These are phyloP conservation scores for Oreochromis grahami DNA, from an alignment of 2,797 vertebrate genomes.

Conservation along the genomic window DNA sequence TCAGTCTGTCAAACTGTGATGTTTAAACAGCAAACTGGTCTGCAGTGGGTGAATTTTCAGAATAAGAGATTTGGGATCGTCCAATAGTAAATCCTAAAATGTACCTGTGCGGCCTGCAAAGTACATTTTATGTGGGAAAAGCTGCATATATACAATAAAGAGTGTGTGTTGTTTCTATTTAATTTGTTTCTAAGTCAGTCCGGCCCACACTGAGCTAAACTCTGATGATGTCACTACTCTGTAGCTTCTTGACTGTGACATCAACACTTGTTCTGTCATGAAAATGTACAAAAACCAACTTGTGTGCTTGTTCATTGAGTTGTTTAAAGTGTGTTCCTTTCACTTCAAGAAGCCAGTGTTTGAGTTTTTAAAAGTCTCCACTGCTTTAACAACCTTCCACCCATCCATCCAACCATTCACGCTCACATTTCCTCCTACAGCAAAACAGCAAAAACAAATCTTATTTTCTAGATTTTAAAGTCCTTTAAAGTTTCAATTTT, in stretches of 20 bases:
- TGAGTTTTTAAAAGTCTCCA: neutral
- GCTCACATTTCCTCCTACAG: neutral
- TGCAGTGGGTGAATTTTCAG: neutral
- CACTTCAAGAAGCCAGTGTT: neutral
- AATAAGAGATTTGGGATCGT: neutral
- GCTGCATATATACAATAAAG: neutral
- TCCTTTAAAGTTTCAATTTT: rapidly evolving
- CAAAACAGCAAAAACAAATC: neutral
- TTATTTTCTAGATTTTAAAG: rapidly evolving
- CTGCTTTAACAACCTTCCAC: neutral
- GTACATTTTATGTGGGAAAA: rapidly evolving
- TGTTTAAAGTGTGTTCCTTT: rapidly evolving
- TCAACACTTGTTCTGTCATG: neutral
- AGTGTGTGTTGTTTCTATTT: neutral
- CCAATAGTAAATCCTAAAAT: neutral
- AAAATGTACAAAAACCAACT: rapidly evolving
- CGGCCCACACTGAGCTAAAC: neutral
- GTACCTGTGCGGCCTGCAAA: rapidly evolving
- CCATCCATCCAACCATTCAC: rapidly evolving
- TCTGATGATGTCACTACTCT: neutral
- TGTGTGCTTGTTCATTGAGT: rapidly evolving
- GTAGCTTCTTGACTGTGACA: neutral
- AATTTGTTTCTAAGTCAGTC: neutral
- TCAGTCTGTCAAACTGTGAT: rapidly evolving
- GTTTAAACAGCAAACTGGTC: neutral